Conservation (phyloP, 23 tunicate genomes). For the Ascidia mentula region DNA sequence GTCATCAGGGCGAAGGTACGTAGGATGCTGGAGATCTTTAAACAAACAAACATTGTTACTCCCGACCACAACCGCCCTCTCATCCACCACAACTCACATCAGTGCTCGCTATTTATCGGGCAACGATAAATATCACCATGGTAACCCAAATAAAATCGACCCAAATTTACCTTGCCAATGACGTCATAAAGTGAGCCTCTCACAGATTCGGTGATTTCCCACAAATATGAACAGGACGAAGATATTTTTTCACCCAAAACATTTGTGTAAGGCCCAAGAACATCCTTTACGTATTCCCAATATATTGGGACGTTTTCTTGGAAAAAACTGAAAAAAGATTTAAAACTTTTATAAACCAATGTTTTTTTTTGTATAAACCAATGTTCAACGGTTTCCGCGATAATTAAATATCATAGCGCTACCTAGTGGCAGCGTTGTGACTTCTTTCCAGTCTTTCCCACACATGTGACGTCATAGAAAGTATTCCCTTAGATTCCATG, state of each 20-base stretch:
- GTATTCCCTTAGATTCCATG: conserved; percentile 38
- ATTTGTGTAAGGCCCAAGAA: conserved; percentile 21
- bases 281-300: conserved; percentile 1
- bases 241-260: conserved; percentile 15
- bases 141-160: neutral
- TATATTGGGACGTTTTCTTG: conserved; percentile 24
- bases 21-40: neutral
- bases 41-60: neutral
- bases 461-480: conserved; percentile 9
- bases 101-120: neutral
- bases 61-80: neutral
- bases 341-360: neutral
- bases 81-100: neutral
- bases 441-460: conserved; percentile 21
- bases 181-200: neutral
- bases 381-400: neutral
- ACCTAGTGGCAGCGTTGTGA: conserved; percentile 8
- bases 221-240: neutral
- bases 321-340: conserved; percentile 20
- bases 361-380: neutral
- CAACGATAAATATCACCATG: neutral
- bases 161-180: neutral
- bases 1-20: neutral
- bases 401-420: neutral
- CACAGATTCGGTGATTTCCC: neutral